Percentiles rank a stretch among this genome's conserved stretches.
Evolutionary conservation across 2,113 vertebrate species (phyloP).

Genomic region (Gymnobelideus leadbeateri): DNA sequence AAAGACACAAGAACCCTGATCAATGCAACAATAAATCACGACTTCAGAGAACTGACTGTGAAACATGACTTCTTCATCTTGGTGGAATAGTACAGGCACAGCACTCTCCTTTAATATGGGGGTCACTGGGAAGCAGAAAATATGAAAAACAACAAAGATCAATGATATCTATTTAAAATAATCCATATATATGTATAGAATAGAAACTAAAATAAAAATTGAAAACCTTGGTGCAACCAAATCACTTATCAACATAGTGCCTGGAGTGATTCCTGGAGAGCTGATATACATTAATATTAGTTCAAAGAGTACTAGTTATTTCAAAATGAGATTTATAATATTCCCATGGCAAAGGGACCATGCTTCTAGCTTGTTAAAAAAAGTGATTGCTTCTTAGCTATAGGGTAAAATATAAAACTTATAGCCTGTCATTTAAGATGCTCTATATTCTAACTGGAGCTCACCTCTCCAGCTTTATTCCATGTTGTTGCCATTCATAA

Average conservation of each 20-base stretch:
- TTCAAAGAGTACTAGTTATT: neutral
- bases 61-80: neutral
- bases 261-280: neutral
- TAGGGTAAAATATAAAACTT: neutral
- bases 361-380: neutral
- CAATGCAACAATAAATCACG: neutral
- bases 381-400: neutral
- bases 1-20: neutral
- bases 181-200: neutral
- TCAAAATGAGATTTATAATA: neutral
- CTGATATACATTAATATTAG: neutral
- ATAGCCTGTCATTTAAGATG: neutral
- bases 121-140: neutral
- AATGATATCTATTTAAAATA: neutral
- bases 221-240: neutral
- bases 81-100: neutral
- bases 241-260: neutral
- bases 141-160: neutral
- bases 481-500: neutral
- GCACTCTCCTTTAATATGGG: neutral
- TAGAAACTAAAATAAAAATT: neutral
- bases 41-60: neutral
- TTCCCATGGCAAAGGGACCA: neutral
- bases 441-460: neutral
- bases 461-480: neutral